Conservation (phyloP, 2,888 invertebrate species). For the Acronicta leporina region DNA sequence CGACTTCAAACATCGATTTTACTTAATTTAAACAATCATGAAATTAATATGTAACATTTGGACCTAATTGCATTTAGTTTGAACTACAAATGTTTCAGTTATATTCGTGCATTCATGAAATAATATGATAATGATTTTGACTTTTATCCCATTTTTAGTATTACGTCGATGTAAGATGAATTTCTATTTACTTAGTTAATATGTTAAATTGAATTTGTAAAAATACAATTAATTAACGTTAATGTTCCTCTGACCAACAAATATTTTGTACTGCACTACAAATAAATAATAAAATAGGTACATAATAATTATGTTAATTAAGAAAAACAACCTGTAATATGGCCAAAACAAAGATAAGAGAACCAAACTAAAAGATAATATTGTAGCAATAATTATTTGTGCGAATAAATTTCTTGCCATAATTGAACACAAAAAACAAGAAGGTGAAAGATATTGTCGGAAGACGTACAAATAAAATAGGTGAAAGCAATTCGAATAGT, state of each 20-base stretch:
- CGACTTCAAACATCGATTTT: slow-evolving; percentile 8
- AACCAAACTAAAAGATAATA: not conserved
- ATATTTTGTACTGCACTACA: not conserved
- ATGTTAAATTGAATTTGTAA: not conserved
- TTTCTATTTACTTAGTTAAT: not conserved
- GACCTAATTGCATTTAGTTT: not conserved
- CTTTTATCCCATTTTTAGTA: not conserved
- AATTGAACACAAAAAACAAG: slow-evolving; percentile 1
- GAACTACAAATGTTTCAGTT: not conserved
- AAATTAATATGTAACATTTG: no score
- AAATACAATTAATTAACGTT: not conserved
- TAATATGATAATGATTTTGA: not conserved
- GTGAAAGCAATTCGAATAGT: slow-evolving; percentile 14
- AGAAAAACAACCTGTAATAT: not conserved
- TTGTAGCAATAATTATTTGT: not conserved
- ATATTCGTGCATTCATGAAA: no score
- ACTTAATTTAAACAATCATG: not conserved
- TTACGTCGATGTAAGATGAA: not conserved
- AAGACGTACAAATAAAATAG: slow-evolving; percentile 9
- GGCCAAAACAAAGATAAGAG: no score
- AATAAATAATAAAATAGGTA: not conserved
- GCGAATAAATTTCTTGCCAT: slow-evolving; percentile 13
- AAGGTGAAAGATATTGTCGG: not conserved
- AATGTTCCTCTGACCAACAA: not conserved
- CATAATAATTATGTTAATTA: no score